Base-by-base conservation (phyloP, 1,140 invertebrate species). In the Anoplophora glabripennis region DNA sequence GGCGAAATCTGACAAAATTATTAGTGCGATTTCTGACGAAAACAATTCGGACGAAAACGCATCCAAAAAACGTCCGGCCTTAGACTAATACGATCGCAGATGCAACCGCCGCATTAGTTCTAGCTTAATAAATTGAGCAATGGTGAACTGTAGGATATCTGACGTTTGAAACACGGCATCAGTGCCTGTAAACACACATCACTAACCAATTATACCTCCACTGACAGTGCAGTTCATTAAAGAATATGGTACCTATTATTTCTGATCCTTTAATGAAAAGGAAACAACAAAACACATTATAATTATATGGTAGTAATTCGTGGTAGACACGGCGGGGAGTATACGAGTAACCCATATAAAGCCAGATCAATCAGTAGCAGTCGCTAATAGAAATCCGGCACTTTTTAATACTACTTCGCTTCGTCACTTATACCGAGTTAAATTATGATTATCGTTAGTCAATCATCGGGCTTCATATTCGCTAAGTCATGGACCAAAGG, bases 401-500 rank as follows among this genome's bases (percentile, higher is more conserved):
- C 49, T 60, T 53, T 64, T 64, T 57, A 61, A 60, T 51, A 56
- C 47, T 59, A 55, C 38, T 64, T 60, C 54, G 63, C 63, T 61
- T 64, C 58, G 63, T 64, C 63, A 64, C 59, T 58, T 60, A 60
- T 41, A 57, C 37, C 40, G 34, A 58, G 57, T 61, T 61, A 64
- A 59, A 61, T 47, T 64, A 60, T 60, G 62, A 60, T 64, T 64
- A 64, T 64, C 62, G 62, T 59, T 64, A 60, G 62, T 59, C 62
- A 64, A 64, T 64, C 62, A 64, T 59, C 62, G 55, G 44, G 53
- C 48, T 64, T 64, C 44, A 55, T 63, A 63, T 63, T 58, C 61
- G 61, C 53, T 57, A 47, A 64, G 57, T 64, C 57, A 64, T 42
- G 53, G 49, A 37, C 33, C 49, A 37, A 56, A 44, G 53, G 53